phyloP scores from a whole-genome alignment of 2,888 invertebrate genomes.

The Pollenia angustigena region DNA sequence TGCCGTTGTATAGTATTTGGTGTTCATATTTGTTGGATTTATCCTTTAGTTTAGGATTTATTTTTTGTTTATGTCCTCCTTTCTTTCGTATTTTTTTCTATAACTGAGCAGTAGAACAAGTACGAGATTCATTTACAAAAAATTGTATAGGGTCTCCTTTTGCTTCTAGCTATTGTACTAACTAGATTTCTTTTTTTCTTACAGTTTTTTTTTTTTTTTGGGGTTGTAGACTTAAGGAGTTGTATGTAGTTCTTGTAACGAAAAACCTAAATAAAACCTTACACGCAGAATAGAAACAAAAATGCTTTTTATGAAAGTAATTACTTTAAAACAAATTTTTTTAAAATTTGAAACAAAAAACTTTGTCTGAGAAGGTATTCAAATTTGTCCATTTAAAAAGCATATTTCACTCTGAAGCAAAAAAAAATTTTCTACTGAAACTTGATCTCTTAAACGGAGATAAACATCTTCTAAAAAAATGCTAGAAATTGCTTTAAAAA shows the following conservation, averaged over 20 bases:
- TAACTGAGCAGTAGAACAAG: neutral
- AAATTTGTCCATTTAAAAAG: no score
- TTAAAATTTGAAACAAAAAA: no score
- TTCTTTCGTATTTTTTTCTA: neutral
- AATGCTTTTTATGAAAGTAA: neutral
- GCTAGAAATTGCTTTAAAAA: no score
- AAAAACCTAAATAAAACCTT: conserved; percentile 1
- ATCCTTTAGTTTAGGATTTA: conserved; percentile 40
- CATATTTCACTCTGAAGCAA: no score
- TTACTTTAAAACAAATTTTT: no score
- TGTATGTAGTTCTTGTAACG: neutral
- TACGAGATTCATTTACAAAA: neutral
- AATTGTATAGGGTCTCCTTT: neutral
- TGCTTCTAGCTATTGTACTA: neutral
- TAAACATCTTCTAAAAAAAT: no score
- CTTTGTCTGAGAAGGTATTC: no score
- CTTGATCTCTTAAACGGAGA: no score
- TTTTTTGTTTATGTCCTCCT: conserved; percentile 42
- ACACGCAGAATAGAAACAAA: neutral
- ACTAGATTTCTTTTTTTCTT: neutral
- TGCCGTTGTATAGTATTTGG: neutral
- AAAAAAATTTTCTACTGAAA: no score
- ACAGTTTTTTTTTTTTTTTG: neutral
- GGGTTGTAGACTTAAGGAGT: conserved; percentile 14
- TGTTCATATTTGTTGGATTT: conserved; percentile 39